Base-by-base conservation (phyloP, 92 coral and sea anemone genomes). In the Actinernus sp. region DNA sequence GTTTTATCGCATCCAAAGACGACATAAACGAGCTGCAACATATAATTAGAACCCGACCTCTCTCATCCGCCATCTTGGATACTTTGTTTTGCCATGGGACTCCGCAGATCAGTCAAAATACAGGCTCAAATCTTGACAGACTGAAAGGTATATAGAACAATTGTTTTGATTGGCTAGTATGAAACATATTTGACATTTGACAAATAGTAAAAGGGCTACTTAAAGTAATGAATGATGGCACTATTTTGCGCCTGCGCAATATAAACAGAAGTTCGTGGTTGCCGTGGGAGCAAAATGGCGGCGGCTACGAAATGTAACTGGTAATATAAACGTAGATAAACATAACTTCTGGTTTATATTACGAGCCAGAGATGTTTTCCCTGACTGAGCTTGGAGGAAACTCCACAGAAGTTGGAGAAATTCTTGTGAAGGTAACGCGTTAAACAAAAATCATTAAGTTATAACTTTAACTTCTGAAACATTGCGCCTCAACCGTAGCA, bases 341-440 rank as follows among this genome's bases (percentile, higher is more conserved):
- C 41, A 36, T 36, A 45, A 45, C 10, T 45, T 45, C 5, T 45
- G 52, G 4, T 51, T 12, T 23, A 43, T 4, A 45, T 8, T 6
- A 6, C 52, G 19, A 45, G 21, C 10, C 10, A 45, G 27, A n/a
- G 37, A 94, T 94, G 98, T 94, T 92, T 76, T 87, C 97, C 53
- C 52, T 94, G 68, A 94, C 97, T 20, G 88, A 94, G 61, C 40
- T 77, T 9, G 82, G 82, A 59, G 82, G 78, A 3, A 88, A 44
- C 58, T 66, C 96, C 31, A 83, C 78, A 3, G 98, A 94, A 50
- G 85, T 94, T 65, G 98, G 98, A 18, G 93, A 91, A 73, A 81
- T 94, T 31, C 94, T 94, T 60, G 98, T 91, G 29, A 91, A 91
- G 91, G 98, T 91, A 72, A 58, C 83, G 29, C n/a, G n/a, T n/a